Conservation (phyloP, 2,797 vertebrate species). For the Alca torda region DNA sequence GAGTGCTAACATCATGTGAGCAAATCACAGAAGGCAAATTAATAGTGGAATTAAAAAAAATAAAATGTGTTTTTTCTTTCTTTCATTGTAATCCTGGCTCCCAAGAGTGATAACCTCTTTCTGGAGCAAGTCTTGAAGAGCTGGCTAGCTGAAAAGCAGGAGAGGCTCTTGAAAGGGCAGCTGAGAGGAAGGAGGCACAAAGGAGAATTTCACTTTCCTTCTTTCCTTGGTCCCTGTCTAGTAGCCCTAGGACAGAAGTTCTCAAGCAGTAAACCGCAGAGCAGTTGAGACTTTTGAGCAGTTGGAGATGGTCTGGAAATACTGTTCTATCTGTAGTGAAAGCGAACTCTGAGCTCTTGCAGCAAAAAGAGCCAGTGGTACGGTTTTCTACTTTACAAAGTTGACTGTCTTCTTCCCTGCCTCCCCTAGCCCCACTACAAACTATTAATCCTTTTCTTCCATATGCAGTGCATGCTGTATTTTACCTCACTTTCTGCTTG, state of each 20-base stretch:
- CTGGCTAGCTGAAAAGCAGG: neutral
- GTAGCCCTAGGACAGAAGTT: neutral
- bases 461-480: neutral
- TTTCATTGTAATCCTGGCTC: neutral
- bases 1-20: neutral
- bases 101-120: neutral
- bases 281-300: neutral
- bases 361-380: neutral
- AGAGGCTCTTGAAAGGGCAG: neutral
- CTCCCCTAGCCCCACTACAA: neutral
- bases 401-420: neutral
- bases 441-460: neutral
- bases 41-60: neutral
- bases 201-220: neutral
- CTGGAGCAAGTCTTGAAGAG: neutral
- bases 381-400: neutral
- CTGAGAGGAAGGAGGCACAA: neutral
- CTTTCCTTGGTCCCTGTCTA: neutral
- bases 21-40: neutral
- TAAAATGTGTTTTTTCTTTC: neutral
- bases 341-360: neutral
- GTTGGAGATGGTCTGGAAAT: neutral
- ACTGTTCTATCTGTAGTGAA: neutral
- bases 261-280: accelerated
- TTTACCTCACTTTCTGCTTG: neutral